Evolutionary conservation across 2,113 vertebrate species (phyloP).

Genomic region (Megaleporinus macrocephalus): DNA sequence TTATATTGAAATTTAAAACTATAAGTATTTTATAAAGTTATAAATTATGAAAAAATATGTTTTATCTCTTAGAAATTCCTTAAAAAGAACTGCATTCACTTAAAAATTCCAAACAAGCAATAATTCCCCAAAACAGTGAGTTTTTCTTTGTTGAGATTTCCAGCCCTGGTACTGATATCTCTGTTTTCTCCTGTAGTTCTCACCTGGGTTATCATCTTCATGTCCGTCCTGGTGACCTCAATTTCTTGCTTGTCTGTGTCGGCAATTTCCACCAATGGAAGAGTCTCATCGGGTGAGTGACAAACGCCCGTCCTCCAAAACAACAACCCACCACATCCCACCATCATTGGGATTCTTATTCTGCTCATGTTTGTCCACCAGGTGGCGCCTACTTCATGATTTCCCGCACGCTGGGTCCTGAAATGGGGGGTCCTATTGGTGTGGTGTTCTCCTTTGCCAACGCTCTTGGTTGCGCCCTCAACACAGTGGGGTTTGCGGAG

Average conservation of each 20-base stretch:
- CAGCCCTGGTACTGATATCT: not conserved
- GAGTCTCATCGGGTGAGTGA: constrained; percentile 74
- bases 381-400: constrained; percentile 77
- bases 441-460: constrained; percentile 77
- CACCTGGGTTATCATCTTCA: constrained; percentile 76
- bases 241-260: constrained; percentile 78
- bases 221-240: constrained; percentile 73
- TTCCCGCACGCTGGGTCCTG: constrained; percentile 72
- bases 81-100: too few relatives aligned
- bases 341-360: not conserved
- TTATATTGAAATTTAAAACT: too few relatives aligned
- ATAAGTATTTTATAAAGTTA: too few relatives aligned
- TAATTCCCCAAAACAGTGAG: too few relatives aligned
- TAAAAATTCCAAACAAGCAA: too few relatives aligned
- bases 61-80: too few relatives aligned
- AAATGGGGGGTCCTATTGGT: constrained; percentile 73
- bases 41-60: too few relatives aligned
- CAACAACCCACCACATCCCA: not conserved
- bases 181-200: constrained; percentile 63
- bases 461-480: constrained; percentile 73
- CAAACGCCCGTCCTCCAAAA: not conserved
- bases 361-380: constrained; percentile 32
- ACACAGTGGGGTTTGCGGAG: constrained; percentile 75
- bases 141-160: not conserved
- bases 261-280: constrained; percentile 79